Evolutionary conservation across 2,113 vertebrate species (phyloP).

Genomic region (Thamnaconus septentrionalis): DNA sequence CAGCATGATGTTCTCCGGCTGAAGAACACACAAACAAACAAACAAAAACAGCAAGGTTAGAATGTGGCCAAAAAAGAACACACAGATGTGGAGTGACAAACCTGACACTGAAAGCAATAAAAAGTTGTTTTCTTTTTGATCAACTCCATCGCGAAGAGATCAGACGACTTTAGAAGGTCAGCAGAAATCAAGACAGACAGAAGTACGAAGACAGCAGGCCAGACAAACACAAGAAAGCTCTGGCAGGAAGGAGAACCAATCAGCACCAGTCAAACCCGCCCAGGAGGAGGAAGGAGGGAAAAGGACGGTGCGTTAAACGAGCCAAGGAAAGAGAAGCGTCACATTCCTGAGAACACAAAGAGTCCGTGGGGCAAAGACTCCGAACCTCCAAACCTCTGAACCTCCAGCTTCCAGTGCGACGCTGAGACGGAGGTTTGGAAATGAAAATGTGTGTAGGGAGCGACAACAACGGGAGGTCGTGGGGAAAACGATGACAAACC

Average conservation of each 20-base stretch:
- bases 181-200: not conserved
- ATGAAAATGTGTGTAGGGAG: slow-evolving; percentile 17
- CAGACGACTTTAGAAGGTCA: too few relatives aligned
- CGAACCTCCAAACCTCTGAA: slow-evolving; percentile 11
- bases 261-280: too few relatives aligned
- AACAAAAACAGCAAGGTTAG: not conserved
- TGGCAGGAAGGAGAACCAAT: not conserved
- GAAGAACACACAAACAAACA: not conserved
- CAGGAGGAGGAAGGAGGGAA: too few relatives aligned
- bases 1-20: slow-evolving; percentile 99
- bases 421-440: slow-evolving; percentile 2
- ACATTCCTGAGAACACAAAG: slow-evolving; percentile 40
- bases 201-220: slow-evolving; percentile 4
- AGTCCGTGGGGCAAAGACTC: slow-evolving; percentile 11
- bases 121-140: too few relatives aligned
- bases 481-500: slow-evolving; percentile 2
- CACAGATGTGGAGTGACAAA: not conserved
- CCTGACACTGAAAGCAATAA: too few relatives aligned
- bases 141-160: too few relatives aligned
- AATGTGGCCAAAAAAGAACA: not conserved
- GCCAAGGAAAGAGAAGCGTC: too few relatives aligned
- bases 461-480: slow-evolving; percentile 19
- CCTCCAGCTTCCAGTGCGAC: slow-evolving; percentile 26
- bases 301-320: too few relatives aligned
- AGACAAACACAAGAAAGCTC: slow-evolving; percentile 19